Evolutionary conservation across 2,797 vertebrate species (phyloP).

Genomic region (Siniperca obscura): DNA sequence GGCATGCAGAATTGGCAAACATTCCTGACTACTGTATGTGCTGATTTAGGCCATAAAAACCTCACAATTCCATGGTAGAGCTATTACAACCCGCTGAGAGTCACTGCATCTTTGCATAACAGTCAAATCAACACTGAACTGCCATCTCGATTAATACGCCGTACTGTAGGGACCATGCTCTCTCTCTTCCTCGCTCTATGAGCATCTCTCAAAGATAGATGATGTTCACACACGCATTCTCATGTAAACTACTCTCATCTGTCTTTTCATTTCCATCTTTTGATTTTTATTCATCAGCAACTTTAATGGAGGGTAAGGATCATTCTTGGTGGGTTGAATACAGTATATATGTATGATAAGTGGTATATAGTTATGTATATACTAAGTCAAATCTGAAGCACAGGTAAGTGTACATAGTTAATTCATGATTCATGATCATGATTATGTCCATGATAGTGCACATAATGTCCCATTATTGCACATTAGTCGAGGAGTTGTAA

Average conservation of each 20-base stretch:
- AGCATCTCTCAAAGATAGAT: constrained; percentile 31
- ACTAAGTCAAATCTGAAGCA: not conserved
- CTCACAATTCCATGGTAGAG: constrained; percentile 44
- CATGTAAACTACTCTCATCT: constrained; percentile 33
- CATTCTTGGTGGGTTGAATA: not conserved
- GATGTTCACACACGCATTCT: not conserved
- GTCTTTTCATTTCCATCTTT: constrained; percentile 54
- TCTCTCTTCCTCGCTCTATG: constrained; percentile 11
- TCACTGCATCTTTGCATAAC: constrained; percentile 55
- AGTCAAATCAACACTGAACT: constrained; percentile 67
- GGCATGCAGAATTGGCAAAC: constrained; percentile 49
- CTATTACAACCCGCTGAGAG: constrained; percentile 61
- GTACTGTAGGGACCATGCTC: constrained; percentile 11
- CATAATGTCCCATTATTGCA: not conserved
- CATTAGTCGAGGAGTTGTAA: not conserved
- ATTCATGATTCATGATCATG: not conserved
- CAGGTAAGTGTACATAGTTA: not conserved
- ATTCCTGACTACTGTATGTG: constrained; percentile 31
- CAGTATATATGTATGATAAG: not conserved
- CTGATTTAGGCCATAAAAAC: constrained; percentile 49
- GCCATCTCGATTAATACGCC: constrained; percentile 62
- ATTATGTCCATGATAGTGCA: not conserved
- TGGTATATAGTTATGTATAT: not conserved
- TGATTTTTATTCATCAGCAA: constrained; percentile 67
- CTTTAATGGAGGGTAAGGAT: constrained; percentile 63